These are phyloP conservation scores for Rhodeus uyekii DNA, from an alignment of 2,797 vertebrate genomes.

Conservation along the genomic window DNA sequence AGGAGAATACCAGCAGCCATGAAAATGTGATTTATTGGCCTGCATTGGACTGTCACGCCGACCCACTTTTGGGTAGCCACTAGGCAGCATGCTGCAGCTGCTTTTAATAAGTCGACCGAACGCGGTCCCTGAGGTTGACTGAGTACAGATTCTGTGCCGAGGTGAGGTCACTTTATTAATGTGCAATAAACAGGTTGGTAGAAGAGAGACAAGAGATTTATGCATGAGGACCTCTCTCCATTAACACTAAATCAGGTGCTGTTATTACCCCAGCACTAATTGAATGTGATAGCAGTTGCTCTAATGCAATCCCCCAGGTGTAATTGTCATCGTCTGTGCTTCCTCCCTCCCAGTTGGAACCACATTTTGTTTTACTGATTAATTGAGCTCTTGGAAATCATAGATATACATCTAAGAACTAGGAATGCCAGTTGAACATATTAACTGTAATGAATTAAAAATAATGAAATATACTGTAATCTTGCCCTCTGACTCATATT, in stretches of 20 bases:
- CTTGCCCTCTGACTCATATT: background rate
- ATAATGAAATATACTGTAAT: background rate
- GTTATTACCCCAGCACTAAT: constrained; percentile 71
- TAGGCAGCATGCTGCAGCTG: constrained; percentile 5
- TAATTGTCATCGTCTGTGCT: constrained; percentile 70
- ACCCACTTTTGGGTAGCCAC: constrained; percentile 13
- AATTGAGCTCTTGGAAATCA: constrained; percentile 52
- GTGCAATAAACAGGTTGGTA: constrained; percentile 72
- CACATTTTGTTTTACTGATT: constrained; percentile 57
- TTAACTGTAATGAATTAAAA: constrained; percentile 23
- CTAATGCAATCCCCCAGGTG: constrained; percentile 71
- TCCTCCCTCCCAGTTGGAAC: constrained; percentile 43
- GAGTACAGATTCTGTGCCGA: constrained; percentile 13
- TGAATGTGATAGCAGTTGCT: constrained; percentile 70
- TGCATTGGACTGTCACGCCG: constrained; percentile 38
- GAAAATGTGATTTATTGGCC: constrained; percentile 68
- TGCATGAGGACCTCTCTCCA: constrained; percentile 67
- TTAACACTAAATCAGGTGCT: constrained; percentile 75
- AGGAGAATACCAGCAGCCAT: constrained; percentile 63
- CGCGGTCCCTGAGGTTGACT: constrained; percentile 4
- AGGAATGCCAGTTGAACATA: background rate
- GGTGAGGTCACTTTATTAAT: constrained; percentile 59
- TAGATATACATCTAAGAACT: constrained; percentile 37
- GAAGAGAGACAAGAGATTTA: constrained; percentile 56
- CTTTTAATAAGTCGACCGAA: constrained; percentile 47